Conservation (phyloP, 2,888 invertebrate genomes). For the Resseliella maxima region DNA sequence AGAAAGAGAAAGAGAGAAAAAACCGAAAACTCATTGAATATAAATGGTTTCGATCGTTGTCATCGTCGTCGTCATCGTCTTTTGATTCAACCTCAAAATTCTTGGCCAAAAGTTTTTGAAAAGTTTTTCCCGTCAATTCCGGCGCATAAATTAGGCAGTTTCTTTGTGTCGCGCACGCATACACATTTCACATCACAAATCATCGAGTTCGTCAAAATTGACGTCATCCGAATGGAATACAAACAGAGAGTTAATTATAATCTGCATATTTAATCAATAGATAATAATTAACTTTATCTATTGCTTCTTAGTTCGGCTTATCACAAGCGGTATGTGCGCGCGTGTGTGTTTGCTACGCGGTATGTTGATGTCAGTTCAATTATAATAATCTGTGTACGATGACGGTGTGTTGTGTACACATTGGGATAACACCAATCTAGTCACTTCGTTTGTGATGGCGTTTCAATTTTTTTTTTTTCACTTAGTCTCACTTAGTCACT, state of each 20-base stretch:
- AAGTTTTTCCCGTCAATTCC: background rate
- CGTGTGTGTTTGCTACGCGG: background rate
- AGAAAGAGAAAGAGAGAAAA: background rate
- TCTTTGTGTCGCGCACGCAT: background rate
- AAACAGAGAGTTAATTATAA: conserved; percentile 38
- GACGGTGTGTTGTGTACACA: conserved; percentile 48
- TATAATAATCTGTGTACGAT: conserved; percentile 53
- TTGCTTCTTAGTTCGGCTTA: conserved; percentile 51
- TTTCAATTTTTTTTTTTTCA: background rate
- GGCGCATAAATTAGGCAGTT: background rate
- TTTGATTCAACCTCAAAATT: background rate
- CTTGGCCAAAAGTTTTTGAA: background rate
- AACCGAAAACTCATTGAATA: conserved; percentile 33
- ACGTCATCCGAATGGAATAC: conserved; percentile 21
- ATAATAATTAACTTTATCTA: conserved; percentile 56
- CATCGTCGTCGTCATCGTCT: no score
- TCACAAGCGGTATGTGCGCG: background rate
- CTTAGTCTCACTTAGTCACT: no score
- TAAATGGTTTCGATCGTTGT: no score
- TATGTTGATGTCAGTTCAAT: conserved; percentile 51
- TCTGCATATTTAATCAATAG: conserved; percentile 56
- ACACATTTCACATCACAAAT: background rate
- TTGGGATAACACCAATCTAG: conserved; percentile 42
- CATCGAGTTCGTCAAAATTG: background rate
- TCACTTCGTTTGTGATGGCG: background rate